Conservation (phyloP, 2,113 vertebrate genomes). For the Anthoscopus minutus region DNA sequence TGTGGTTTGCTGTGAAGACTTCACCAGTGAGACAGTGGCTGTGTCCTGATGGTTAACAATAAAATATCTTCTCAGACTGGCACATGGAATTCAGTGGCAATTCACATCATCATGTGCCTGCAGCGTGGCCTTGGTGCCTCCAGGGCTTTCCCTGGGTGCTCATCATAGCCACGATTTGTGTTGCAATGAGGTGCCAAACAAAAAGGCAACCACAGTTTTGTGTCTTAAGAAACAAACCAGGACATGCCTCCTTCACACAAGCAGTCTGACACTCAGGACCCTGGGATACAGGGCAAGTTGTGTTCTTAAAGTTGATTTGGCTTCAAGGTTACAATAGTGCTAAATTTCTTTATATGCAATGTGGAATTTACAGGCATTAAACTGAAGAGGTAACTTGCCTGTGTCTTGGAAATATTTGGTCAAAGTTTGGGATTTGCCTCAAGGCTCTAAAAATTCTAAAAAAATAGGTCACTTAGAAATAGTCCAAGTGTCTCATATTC, state of each 20-base stretch:
- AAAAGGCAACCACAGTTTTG: not conserved
- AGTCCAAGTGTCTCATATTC: not conserved
- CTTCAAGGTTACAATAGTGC: not conserved
- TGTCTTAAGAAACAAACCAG: not conserved
- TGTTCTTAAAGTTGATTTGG: not conserved
- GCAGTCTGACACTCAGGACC: not conserved
- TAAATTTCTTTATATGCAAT: not conserved
- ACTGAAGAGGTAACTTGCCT: not conserved
- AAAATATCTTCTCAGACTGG: not conserved
- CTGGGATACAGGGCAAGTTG: not conserved
- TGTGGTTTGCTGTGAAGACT: not conserved
- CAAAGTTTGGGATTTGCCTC: not conserved
- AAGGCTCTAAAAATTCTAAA: not conserved
- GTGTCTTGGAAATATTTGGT: not conserved
- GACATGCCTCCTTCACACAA: not conserved
- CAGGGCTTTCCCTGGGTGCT: not conserved
- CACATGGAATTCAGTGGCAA: not conserved
- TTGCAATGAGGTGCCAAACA: not conserved
- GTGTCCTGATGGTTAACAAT: not conserved
- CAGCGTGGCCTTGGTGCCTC: rapidly evolving
- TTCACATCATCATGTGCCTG: not conserved
- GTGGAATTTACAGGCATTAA: not conserved
- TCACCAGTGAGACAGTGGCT: not conserved
- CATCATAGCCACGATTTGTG: not conserved
- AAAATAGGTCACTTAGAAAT: not conserved